Evolutionary conservation across 2,888 invertebrate species (phyloP).

Genomic region (Trissolcus brochymenae): DNA sequence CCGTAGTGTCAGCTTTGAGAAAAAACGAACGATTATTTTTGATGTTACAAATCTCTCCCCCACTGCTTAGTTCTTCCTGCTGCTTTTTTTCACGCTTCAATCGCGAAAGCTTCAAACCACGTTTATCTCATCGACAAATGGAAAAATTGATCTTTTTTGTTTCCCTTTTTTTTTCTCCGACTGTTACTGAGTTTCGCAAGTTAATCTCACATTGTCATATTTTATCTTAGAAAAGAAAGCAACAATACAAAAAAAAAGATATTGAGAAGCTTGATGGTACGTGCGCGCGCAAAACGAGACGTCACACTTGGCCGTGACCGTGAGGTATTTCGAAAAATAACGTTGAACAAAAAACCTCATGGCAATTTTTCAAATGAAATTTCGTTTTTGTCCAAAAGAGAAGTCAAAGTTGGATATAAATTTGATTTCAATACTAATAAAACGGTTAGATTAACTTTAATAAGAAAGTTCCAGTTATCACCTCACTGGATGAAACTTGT

Average conservation of each 20-base stretch:
- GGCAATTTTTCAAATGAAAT: slow-evolving; percentile 35
- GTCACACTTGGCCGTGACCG: slow-evolving; percentile 71
- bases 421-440: too few species aligned
- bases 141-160: too few species aligned
- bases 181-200: slow-evolving; percentile 9
- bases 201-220: background rate
- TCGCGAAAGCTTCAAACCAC: background rate
- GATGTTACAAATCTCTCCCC: background rate
- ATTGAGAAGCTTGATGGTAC: too few species aligned
- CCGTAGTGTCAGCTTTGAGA: slow-evolving; percentile 16
- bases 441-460: too few species aligned
- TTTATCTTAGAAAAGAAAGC: background rate
- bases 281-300: slow-evolving; percentile 60
- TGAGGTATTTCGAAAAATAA: slow-evolving; percentile 72
- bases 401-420: too few species aligned
- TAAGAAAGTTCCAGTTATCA: too few species aligned
- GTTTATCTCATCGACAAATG: too few species aligned
- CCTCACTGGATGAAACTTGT: too few species aligned
- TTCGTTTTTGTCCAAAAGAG: too few species aligned
- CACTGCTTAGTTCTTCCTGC: background rate
- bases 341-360: slow-evolving; percentile 57
- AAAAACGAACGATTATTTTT: slow-evolving; percentile 6
- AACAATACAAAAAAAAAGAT: background rate
- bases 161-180: slow-evolving; percentile 1
- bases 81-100: background rate